phyloP scores from a whole-genome alignment of 2,797 vertebrate genomes.

The Microhierax caerulescens region DNA sequence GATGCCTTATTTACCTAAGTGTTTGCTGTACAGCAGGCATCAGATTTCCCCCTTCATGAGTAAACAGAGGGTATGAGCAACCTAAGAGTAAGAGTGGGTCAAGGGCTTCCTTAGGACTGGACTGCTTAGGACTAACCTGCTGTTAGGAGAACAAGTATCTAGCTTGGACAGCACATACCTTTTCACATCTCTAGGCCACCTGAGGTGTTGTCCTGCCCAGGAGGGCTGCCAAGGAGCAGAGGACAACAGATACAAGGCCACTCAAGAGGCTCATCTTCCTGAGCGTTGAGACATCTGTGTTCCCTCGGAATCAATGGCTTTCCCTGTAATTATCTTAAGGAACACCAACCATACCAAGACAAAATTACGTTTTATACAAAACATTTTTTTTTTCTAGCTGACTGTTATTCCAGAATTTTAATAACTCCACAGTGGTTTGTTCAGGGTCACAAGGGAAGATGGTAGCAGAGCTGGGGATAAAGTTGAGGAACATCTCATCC shows the following conservation, averaged over 20 bases:
- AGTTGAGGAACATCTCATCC: not conserved
- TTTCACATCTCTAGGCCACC: not conserved
- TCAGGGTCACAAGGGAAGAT: not conserved
- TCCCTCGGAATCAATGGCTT: not conserved
- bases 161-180: rapidly evolving
- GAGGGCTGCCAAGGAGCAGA: not conserved
- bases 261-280: not conserved
- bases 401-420: not conserved
- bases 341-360: not conserved
- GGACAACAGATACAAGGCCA: not conserved
- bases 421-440: not conserved
- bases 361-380: not conserved
- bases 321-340: not conserved
- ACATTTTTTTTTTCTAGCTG: not conserved
- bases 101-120: not conserved
- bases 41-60: not conserved
- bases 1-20: not conserved
- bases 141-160: not conserved
- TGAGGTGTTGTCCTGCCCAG: not conserved
- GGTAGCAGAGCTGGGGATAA: not conserved
- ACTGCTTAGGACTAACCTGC: too few species aligned
- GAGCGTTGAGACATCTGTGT: not conserved
- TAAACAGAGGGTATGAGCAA: not conserved
- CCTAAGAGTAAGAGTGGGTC: not conserved
- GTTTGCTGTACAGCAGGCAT: not conserved